phyloP scores from a whole-genome alignment of 2,113 vertebrate species.

The Labeo catla region DNA sequence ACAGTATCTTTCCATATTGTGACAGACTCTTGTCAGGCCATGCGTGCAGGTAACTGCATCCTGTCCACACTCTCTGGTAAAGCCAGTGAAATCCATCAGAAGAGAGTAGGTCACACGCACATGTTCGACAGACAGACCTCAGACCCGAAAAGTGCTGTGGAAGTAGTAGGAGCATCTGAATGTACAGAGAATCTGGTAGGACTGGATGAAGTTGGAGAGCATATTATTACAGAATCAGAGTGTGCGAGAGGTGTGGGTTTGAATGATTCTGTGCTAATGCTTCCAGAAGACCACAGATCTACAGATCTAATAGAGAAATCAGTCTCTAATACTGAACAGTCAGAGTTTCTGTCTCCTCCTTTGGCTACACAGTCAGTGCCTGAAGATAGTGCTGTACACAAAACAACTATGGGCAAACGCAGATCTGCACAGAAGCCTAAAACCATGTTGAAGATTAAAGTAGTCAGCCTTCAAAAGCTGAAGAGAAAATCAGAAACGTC shows the following conservation, averaged over 20 bases:
- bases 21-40: background rate
- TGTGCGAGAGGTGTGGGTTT: background rate
- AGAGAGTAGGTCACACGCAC: background rate
- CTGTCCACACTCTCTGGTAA: constrained; percentile 39
- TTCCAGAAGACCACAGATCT: background rate
- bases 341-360: background rate
- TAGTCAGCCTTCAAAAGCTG: constrained; percentile 36
- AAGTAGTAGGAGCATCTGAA: constrained; percentile 19
- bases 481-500: constrained; percentile 6
- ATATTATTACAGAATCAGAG: too few species aligned
- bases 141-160: background rate
- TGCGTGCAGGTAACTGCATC: constrained; percentile 8
- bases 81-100: background rate
- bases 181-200: constrained; percentile 16
- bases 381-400: background rate
- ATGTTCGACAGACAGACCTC: constrained; percentile 22
- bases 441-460: constrained; percentile 51
- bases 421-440: constrained; percentile 47
- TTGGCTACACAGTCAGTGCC: background rate
- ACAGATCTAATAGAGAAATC: background rate
- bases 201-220: background rate
- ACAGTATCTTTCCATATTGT: background rate
- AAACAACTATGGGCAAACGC: background rate
- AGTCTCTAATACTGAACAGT: background rate
- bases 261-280: background rate